Conservation (phyloP, 23 tunicate genomes). For the Halocynthia roretzi region DNA sequence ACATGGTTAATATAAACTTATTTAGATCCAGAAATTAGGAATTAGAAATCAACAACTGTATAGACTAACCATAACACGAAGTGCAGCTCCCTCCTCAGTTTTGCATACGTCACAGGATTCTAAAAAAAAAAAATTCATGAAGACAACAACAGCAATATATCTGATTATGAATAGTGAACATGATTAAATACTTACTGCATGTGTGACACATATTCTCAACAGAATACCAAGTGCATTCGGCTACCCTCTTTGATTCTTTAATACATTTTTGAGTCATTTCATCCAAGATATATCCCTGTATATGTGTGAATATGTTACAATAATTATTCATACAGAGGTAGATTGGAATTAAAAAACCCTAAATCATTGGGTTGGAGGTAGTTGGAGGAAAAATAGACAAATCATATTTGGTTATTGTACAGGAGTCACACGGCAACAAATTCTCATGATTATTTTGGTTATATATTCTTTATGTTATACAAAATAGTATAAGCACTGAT, state of each 20-base stretch:
- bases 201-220: slow-evolving; percentile 41
- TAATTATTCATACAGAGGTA: too few species aligned
- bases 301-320: background rate
- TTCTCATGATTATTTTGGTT: too few species aligned
- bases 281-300: slow-evolving; percentile 49
- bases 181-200: slow-evolving; percentile 22
- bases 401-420: too few species aligned
- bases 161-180: background rate
- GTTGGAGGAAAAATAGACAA: too few species aligned
- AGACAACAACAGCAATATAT: background rate
- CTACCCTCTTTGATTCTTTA: slow-evolving; percentile 13
- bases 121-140: slow-evolving; percentile 13
- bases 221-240: slow-evolving; percentile 41
- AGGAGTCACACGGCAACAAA: too few species aligned
- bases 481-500: too few species aligned
- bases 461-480: too few species aligned
- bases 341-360: too few species aligned
- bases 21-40: background rate
- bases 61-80: slow-evolving; percentile 30
- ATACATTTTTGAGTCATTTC: slow-evolving; percentile 66
- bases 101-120: slow-evolving; percentile 55
- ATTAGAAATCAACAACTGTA: background rate
- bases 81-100: slow-evolving; percentile 39
- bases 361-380: too few species aligned
- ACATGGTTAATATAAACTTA: too few species aligned